phyloP scores from a whole-genome alignment of 2,888 invertebrate species.

The Tinea trinotella region DNA sequence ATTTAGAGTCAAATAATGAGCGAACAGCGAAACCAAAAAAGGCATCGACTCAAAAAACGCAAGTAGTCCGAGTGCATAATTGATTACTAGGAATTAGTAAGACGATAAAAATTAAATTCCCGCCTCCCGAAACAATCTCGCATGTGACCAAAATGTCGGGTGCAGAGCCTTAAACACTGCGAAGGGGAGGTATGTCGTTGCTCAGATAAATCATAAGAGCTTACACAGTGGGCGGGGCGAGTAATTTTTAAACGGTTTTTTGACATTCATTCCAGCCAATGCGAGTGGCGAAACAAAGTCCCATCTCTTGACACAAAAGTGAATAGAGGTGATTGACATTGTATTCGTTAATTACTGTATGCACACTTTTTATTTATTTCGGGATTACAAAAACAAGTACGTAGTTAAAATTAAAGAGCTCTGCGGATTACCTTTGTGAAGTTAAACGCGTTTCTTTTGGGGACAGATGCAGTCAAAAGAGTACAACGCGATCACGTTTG shows the following conservation, averaged over 20 bases:
- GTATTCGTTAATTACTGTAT: slow-evolving; percentile 2
- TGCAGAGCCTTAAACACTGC: background rate
- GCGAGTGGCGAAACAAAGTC: background rate
- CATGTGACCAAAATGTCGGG: background rate
- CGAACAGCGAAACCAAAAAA: too few relatives aligned
- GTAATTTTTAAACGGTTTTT: slow-evolving; percentile 19
- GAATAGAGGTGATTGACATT: background rate
- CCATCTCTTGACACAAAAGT: background rate
- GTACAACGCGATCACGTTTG: background rate
- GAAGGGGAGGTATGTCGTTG: slow-evolving; percentile 9
- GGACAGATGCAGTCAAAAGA: background rate
- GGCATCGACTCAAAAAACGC: too few relatives aligned
- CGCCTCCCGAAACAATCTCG: background rate
- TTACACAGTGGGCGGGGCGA: slow-evolving; percentile 5
- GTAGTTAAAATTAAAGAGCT: background rate
- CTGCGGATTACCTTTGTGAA: background rate
- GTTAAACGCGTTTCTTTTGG: background rate
- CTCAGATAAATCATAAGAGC: slow-evolving; percentile 18
- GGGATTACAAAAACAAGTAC: background rate
- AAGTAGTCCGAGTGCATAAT: too few relatives aligned
- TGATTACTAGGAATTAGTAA: background rate
- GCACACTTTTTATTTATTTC: background rate
- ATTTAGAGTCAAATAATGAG: too few relatives aligned
- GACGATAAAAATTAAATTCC: background rate
- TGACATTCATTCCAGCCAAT: slow-evolving; percentile 14